phyloP scores from a whole-genome alignment of 2,113 vertebrate species.

The Scomber japonicus region DNA sequence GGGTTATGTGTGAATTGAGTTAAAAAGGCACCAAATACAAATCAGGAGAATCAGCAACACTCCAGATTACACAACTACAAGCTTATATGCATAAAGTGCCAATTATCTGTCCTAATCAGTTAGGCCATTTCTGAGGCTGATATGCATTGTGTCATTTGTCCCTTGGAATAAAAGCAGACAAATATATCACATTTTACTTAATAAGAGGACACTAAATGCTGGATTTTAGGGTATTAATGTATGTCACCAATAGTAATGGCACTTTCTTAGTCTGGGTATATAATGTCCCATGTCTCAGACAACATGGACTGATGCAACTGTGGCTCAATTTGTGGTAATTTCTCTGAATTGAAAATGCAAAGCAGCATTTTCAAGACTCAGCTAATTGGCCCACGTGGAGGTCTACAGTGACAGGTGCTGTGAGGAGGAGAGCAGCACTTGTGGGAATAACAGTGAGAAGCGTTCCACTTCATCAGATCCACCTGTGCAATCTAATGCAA shows the following conservation, averaged over 20 bases:
- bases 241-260: too few relatives aligned
- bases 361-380: not conserved
- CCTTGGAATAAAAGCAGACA: not conserved
- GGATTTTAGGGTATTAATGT: not conserved
- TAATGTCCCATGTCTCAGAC: too few relatives aligned
- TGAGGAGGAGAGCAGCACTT: not conserved
- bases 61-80: not conserved
- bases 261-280: too few relatives aligned
- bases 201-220: not conserved
- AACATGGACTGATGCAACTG: too few relatives aligned
- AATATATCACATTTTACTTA: not conserved
- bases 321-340: too few relatives aligned
- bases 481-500: too few relatives aligned
- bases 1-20: not conserved
- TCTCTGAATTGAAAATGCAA: not conserved
- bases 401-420: too few relatives aligned
- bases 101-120: not conserved
- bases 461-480: not conserved
- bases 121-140: not conserved
- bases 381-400: too few relatives aligned
- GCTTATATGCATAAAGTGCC: not conserved
- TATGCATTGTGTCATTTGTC: too few relatives aligned
- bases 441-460: not conserved
- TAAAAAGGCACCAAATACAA: not conserved
- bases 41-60: not conserved